Evolutionary conservation across 1,140 invertebrate species (phyloP), one percentile per base, ranked within the genome.

Genomic region (Atta colombica): DNA sequence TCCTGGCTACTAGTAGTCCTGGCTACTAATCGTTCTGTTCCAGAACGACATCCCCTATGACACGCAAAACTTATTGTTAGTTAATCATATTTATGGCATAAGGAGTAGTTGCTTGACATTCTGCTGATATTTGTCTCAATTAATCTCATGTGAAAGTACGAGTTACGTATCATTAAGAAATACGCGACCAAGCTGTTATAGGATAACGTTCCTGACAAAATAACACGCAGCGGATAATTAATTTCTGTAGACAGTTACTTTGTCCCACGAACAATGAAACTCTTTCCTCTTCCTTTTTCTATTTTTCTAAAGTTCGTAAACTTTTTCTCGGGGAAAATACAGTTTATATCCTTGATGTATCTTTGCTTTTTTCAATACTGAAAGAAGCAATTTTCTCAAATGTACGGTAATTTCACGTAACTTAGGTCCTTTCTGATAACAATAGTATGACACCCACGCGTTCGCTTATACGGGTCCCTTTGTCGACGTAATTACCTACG

Each of bases 121-220:
- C 55, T 1, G 39, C 53, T 45, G 55, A 74, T 82, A 82, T 82
- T 74, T 74, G 80, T 82, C 69, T 84, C 69, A 74, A 84, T 84
- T 75, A 74, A 84, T 84, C 69, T 74, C 39, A 58, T 16, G 80
- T 61, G 68, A 75, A 84, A 84, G 25, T 61, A 74, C 68, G 55
- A 82, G 68, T 74, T 82, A 74, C 55, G 80, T 82, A 51, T 72
- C 80, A 61, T 82, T 74, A 82, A 82, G 80, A 82, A 74, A 82
- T 74, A 82, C 68, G 78, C 68, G 78, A 45, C 68, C 35, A 2
- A 21, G 35, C 31, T 31, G 55, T 49, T 82, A 49, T 16, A 45
- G 55, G n/a, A 60, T 25, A 82, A 82, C 80, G 39, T 21, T 25
- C 21, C 35, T 66, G 53, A 74, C 80, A 25, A 74, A 82, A 28